These are phyloP conservation scores for Amblyjoppa proteus DNA, from an alignment of 2,888 invertebrate genomes.

Conservation along the genomic window DNA sequence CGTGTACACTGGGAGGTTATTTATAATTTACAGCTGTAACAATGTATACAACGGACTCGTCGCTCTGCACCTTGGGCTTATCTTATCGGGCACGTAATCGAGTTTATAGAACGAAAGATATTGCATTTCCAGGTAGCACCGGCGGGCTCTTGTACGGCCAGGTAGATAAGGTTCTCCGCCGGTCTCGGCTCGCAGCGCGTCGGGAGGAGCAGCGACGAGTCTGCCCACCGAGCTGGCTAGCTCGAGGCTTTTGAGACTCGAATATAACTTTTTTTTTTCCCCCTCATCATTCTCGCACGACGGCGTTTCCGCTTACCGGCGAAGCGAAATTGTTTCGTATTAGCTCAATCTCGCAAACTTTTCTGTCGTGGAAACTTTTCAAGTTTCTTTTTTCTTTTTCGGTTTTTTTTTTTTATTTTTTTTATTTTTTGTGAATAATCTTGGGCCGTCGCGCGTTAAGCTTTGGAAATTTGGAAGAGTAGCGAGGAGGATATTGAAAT, in stretches of 20 bases:
- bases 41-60: background rate
- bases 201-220: background rate
- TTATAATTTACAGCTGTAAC: background rate
- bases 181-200: background rate
- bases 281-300: background rate
- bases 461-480: background rate
- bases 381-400: background rate
- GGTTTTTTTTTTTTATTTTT: background rate
- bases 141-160: background rate
- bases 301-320: background rate
- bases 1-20: background rate
- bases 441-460: background rate
- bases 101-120: conserved; percentile 31
- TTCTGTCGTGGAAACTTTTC: background rate
- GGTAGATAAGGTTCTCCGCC: conserved; percentile 7
- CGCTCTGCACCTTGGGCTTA: conserved; percentile 9
- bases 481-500: background rate
- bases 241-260: conserved; percentile 13
- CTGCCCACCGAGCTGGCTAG: background rate
- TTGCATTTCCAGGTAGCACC: conserved; percentile 9
- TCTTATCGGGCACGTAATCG: conserved; percentile 45
- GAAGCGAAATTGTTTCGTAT: conserved; percentile 10
- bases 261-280: conserved; percentile 14
- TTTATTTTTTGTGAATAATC: background rate
- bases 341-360: conserved; percentile 9